Percentiles rank a stretch among this genome's conserved stretches.
Conservation (phyloP, 2,113 vertebrate genomes). For the Dromaius novaehollandiae region DNA sequence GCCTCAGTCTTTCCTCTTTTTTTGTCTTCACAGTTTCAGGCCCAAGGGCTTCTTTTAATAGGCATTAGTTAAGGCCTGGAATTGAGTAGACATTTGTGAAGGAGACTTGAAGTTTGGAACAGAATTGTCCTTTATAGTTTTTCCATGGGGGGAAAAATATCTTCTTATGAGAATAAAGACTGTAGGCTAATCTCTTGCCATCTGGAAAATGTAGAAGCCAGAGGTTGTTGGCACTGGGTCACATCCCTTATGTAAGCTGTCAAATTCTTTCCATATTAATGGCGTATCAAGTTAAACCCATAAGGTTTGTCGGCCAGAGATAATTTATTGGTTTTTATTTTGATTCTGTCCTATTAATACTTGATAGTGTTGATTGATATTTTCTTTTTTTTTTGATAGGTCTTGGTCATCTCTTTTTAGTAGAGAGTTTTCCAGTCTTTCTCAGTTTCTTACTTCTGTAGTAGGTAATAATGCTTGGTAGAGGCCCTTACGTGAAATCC, state of each 20-base stretch:
- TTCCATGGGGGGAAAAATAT: slow-evolving; percentile 78
- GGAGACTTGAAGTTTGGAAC: slow-evolving; percentile 79
- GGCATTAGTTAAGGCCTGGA: slow-evolving; percentile 79
- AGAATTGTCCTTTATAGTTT: slow-evolving; percentile 82
- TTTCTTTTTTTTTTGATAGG: background rate
- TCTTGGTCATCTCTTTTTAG: background rate
- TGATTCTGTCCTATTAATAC: background rate
- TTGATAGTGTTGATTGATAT: background rate
- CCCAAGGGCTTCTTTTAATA: slow-evolving; percentile 78
- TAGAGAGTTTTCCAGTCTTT: slow-evolving; percentile 65
- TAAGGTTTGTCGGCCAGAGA: slow-evolving; percentile 62
- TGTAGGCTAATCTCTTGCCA: slow-evolving; percentile 82
- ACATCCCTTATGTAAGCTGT: slow-evolving; percentile 89
- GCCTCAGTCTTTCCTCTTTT: slow-evolving; percentile 40
- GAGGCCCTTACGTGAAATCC: slow-evolving; percentile 18
- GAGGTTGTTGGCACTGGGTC: slow-evolving; percentile 83
- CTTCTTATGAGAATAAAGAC: slow-evolving; percentile 82
- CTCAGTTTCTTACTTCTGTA: background rate
- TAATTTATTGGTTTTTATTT: slow-evolving; percentile 72
- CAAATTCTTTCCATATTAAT: slow-evolving; percentile 87
- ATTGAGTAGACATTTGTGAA: slow-evolving; percentile 85
- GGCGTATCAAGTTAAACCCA: slow-evolving; percentile 79
- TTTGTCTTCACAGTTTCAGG: slow-evolving; percentile 57
- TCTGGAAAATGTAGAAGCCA: slow-evolving; percentile 86
- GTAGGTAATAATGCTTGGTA: background rate